Evolutionary conservation across 2,797 vertebrate genomes (phyloP).

Genomic region (Orientallactaga sibirica): DNA sequence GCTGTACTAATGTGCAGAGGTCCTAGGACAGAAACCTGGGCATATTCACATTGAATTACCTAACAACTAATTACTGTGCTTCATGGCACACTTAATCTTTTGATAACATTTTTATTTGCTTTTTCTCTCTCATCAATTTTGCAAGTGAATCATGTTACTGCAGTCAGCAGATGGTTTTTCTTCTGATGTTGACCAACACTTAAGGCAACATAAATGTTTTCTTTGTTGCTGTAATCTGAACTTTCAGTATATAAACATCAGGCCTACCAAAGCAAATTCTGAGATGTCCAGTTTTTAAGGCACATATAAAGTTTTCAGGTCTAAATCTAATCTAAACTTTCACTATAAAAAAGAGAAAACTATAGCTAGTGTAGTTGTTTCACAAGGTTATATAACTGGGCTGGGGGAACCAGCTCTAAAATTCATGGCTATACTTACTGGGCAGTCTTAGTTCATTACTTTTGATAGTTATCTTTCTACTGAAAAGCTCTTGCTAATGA

Average conservation of each 20-base stretch:
- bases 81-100: not conserved
- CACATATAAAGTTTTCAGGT: constrained; percentile 38
- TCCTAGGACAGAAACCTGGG: not conserved
- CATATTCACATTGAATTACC: not conserved
- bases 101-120: constrained; percentile 31
- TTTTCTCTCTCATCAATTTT: constrained; percentile 32
- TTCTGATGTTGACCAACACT: constrained; percentile 56
- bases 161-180: constrained; percentile 39
- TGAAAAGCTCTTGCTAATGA: not conserved
- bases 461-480: not conserved
- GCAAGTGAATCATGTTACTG: constrained; percentile 42
- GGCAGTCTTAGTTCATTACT: constrained; percentile 7
- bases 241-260: constrained; percentile 54
- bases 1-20: not conserved
- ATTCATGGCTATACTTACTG: not conserved
- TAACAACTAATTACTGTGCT: not conserved
- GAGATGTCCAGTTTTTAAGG: constrained; percentile 17
- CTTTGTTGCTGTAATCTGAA: constrained; percentile 50
- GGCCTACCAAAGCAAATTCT: constrained; percentile 35
- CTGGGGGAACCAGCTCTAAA: not conserved
- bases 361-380: not conserved
- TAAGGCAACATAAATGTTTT: constrained; percentile 60
- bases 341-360: constrained; percentile 32
- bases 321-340: not conserved
- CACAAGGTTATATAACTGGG: not conserved